Base-by-base conservation (phyloP, 2,888 invertebrate species). In the Teleiodes luculella region DNA sequence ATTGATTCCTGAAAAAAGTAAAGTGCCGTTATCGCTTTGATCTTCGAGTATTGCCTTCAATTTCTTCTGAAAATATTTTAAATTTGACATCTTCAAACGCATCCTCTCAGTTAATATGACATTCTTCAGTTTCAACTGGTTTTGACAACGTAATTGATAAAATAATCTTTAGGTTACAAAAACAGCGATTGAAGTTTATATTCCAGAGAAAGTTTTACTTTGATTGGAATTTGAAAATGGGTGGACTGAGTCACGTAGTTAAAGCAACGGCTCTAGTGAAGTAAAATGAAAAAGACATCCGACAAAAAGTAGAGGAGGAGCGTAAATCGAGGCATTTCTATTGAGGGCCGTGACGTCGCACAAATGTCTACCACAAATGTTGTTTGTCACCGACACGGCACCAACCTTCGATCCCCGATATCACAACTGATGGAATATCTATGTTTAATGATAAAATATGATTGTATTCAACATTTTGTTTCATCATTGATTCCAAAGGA, bases 301-400 rank as follows among this genome's bases (percentile, higher is more conserved):
- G 64, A 76, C 74, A 55, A 80, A 82, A 82, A 80, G 67, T 75
- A 67, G 68, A 72, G 67, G 74, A 75, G 77, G 30, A 35, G 16
- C 39, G 75, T 80, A 78, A 80, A 81, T 82, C 81, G 81, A 80
- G 79, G 84, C 78, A 81, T 84, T 84, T 86, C 84, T 85, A 86
- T 87, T 83, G 86, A 86, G 74, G 69, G 66, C 76, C 85, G 81
- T 89, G 89, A 87, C 86, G 68, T 70, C 70, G 87, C 88, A 88
- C 81, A 86, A 86, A 81, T 71, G 82, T 78, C 81, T 74, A 63
- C 62, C 76, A 79, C 76, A 80, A 81, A 86, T 83, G 83, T 83
- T 85, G 86, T 88, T 85, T 86, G 88, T 88, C 87, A 86, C 85
- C 76, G 83, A 61, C 68, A 66, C 53, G 62, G 2, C 60, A 62